Evolutionary conservation across 2,113 vertebrate genomes (phyloP).

Genomic region (Tragelaphus buxtoni): DNA sequence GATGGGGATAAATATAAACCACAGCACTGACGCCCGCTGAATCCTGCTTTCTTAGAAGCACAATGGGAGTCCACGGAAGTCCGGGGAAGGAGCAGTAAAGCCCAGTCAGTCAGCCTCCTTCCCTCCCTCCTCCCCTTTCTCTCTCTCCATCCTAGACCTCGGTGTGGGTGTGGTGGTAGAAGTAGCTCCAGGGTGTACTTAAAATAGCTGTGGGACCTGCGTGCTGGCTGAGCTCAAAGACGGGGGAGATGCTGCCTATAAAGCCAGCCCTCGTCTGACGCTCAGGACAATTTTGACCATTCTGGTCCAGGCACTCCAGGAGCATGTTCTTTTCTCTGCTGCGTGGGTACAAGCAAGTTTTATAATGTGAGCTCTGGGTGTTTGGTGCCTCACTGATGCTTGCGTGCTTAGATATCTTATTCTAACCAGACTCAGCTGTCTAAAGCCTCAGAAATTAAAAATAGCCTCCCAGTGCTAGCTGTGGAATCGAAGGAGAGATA

Average conservation of each 20-base stretch:
- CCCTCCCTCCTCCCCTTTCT: background rate
- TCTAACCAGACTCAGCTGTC: constrained; percentile 49
- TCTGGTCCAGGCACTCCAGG: background rate
- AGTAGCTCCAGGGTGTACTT: background rate
- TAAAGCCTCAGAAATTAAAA: constrained; percentile 47
- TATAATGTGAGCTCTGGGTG: background rate
- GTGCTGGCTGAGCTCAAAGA: constrained; percentile 18
- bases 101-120: background rate
- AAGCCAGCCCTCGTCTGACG: constrained; percentile 16
- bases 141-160: constrained; percentile 21
- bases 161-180: constrained; percentile 41
- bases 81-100: constrained; percentile 58
- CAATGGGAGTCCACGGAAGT: constrained; percentile 60
- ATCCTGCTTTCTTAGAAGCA: constrained; percentile 59
- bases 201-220: constrained; percentile 56
- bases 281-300: background rate
- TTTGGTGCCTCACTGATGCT: constrained; percentile 23
- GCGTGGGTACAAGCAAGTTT: background rate
- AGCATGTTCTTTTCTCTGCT: background rate
- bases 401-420: constrained; percentile 2
- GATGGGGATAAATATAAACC: constrained; percentile 57
- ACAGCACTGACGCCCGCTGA: constrained; percentile 50
- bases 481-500: background rate
- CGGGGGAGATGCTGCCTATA: constrained; percentile 45
- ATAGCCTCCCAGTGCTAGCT: constrained; percentile 31